A percentile compares a stretch with the other conserved stretches of the same genome.
phyloP scores from a whole-genome alignment of 2,888 invertebrate genomes.

The Cantharis lateralis region DNA sequence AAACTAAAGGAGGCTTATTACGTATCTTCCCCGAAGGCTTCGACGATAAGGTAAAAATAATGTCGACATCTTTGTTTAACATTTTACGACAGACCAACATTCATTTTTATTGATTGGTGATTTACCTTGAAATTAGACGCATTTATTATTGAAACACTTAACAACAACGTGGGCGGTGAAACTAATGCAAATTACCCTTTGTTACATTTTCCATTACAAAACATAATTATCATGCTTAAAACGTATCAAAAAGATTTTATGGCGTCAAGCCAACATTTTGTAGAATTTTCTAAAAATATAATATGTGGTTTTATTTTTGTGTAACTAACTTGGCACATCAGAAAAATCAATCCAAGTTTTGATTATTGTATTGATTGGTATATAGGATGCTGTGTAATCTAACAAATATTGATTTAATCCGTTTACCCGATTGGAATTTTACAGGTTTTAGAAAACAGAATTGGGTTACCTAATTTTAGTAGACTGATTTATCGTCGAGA shows the following conservation, averaged over 20 bases:
- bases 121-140: not conserved
- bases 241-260: not conserved
- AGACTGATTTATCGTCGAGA: not conserved
- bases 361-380: not conserved
- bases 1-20: conserved; percentile 83
- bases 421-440: too few relatives aligned
- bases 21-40: conserved; percentile 91
- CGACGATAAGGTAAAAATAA: conserved; percentile 65
- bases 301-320: not conserved
- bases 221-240: not conserved
- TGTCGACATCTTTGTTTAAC: not conserved
- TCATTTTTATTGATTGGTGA: not conserved
- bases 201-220: not conserved
- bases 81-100: not conserved
- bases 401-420: not conserved
- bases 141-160: not conserved
- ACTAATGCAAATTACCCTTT: not conserved
- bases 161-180: not conserved
- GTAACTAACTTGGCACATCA: not conserved
- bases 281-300: not conserved
- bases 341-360: not conserved
- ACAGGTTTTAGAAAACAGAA: not conserved
- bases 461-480: not conserved
- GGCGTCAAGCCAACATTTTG: not conserved
- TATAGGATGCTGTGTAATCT: not conserved